Base-by-base conservation (phyloP, 2,888 invertebrate species). In the Drosophila formosana region DNA sequence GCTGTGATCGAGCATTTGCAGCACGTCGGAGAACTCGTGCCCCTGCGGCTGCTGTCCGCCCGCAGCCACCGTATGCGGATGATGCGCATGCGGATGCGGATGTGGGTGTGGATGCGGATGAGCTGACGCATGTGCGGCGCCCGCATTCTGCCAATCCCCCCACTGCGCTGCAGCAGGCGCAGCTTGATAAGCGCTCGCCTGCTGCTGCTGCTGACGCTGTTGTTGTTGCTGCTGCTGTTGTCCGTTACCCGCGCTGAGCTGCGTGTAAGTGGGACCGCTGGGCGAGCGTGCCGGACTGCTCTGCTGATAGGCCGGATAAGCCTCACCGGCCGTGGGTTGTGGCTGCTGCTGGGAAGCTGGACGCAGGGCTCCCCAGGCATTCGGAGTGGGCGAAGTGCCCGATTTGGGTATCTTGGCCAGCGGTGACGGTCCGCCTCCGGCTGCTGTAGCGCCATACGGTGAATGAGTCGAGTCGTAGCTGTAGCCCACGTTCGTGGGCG, bases 1-100 rank as follows among this genome's bases (percentile, higher is more conserved):
- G 86, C 96, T 95, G 91, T 97, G 97, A 93, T 97, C 97, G 63
- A 98, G 93, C 95, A 98, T 97, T 93, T 98, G 97, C 87, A 98
- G 93, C 97, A 98, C 97, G 90, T 98, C 98, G 13, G 97, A 96
- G 63, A 98, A 94, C 93, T 97, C 97, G 88, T 96, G 96, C 6
- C 95, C 95, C 83, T 95, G 95, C 43, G 95, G 95, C 32, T 93
- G 93, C 8, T 87, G 82, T 6, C 63, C 77, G 34, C 93, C 93
- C 45, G 93, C 92, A 75, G 94, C 94, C 26, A 91, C 91, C 4
- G 77, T 78, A 70, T 90, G 92, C 78, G 86, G 89, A 72, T 89
- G 78, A 46, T 86, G 85, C 66, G 91, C 86, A 83, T 93, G 82
- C 4, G 93, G 92, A 64, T 78, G 78, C 79, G 75, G 93, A 92